A percentile compares a stretch with the other conserved stretches of the same genome.
Evolutionary conservation across 2,113 vertebrate genomes (phyloP).

Genomic region (Macrotis lagotis): DNA sequence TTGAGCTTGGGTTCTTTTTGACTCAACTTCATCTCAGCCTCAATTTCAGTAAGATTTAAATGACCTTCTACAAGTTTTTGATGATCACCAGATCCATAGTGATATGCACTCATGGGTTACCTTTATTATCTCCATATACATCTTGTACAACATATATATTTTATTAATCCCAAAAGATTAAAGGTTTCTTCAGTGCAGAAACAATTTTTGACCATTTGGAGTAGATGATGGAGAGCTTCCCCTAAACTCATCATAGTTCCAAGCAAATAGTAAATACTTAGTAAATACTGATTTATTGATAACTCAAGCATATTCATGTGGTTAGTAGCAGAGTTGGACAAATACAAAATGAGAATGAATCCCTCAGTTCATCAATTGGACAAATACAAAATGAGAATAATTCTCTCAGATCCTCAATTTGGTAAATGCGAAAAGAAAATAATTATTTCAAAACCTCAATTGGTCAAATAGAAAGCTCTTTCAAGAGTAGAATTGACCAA

Average conservation of each 20-base stretch:
- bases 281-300: background rate
- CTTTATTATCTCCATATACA: background rate
- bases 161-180: background rate
- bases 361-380: too few relatives aligned
- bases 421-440: too few relatives aligned
- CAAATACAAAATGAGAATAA: too few relatives aligned
- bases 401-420: too few relatives aligned
- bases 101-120: background rate
- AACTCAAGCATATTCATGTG: background rate
- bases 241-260: background rate
- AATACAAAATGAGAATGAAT: too few relatives aligned
- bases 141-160: background rate
- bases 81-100: background rate
- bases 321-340: background rate
- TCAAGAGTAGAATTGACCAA: too few relatives aligned
- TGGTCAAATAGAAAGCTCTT: too few relatives aligned
- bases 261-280: background rate
- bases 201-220: background rate
- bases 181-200: background rate
- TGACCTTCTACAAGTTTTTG: background rate
- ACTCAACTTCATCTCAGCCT: background rate
- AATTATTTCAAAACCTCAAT: too few relatives aligned
- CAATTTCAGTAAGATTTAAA: too few relatives aligned
- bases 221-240: accelerated
- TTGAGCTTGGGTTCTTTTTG: background rate